phyloP scores from a whole-genome alignment of 2,113 vertebrate genomes.

The Aspidoscelis tigris region DNA sequence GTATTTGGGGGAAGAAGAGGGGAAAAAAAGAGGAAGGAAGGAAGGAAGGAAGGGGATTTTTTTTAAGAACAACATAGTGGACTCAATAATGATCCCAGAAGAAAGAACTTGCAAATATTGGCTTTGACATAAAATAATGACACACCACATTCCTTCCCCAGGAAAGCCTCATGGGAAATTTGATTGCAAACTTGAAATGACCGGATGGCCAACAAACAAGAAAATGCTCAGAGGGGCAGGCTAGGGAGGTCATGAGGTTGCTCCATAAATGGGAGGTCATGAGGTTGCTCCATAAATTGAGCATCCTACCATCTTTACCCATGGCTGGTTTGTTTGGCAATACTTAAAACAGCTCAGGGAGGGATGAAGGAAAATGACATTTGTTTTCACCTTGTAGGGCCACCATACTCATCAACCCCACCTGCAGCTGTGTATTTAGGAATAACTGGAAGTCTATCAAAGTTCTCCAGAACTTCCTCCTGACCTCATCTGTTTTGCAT shows the following conservation, averaged over 20 bases:
- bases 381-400: slow-evolving; percentile 4
- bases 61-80: slow-evolving; percentile 40
- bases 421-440: neutral
- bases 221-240: slow-evolving; percentile 23
- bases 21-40: too few relatives aligned
- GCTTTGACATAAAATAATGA: slow-evolving; percentile 63
- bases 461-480: too few relatives aligned
- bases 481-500: too few relatives aligned
- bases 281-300: too few relatives aligned
- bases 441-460: neutral
- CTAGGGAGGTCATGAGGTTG: neutral
- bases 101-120: slow-evolving; percentile 62
- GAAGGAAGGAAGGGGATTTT: too few relatives aligned
- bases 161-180: slow-evolving; percentile 37
- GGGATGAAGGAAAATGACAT: accelerated
- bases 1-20: too few relatives aligned
- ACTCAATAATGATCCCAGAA: slow-evolving; percentile 53
- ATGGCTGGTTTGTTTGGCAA: neutral
- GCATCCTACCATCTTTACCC: neutral
- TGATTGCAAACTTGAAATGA: slow-evolving; percentile 51
- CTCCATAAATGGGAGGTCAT: too few relatives aligned
- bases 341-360: accelerated
- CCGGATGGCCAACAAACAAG: slow-evolving; percentile 57
- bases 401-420: accelerated
- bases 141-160: slow-evolving; percentile 3